phyloP scores from a whole-genome alignment of 1,140 invertebrate genomes.

The Drosophila persimilis region DNA sequence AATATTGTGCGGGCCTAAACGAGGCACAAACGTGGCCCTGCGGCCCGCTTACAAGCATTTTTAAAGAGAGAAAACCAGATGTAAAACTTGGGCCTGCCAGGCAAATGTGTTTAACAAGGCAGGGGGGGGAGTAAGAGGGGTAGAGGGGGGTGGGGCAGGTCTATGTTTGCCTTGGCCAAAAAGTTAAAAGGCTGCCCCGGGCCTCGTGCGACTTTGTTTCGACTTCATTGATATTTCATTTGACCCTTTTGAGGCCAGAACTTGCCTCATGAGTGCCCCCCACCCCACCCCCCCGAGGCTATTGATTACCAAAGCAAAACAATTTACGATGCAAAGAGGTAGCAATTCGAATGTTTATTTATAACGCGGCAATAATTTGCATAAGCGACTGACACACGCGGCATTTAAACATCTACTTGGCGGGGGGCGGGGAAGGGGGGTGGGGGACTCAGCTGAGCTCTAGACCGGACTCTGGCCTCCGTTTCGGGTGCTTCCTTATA shows the following conservation, averaged over 20 bases:
- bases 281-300: no score
- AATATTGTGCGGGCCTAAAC: slow-evolving; percentile 57
- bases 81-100: slow-evolving; percentile 53
- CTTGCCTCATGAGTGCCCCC: slow-evolving; percentile 32
- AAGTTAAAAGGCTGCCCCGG: slow-evolving; percentile 51
- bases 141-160: background rate
- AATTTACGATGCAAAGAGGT: slow-evolving; percentile 26
- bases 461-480: no score
- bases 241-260: slow-evolving; percentile 31
- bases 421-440: background rate
- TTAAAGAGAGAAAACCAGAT: slow-evolving; percentile 43
- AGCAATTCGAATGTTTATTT: slow-evolving; percentile 65
- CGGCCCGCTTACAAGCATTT: slow-evolving; percentile 54
- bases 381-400: slow-evolving; percentile 23
- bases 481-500: slow-evolving; percentile 34
- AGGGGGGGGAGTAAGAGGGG: no score
- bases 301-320: slow-evolving; percentile 46
- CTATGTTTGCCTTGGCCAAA: slow-evolving; percentile 34
- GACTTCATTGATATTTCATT: slow-evolving; percentile 33
- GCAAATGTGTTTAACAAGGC: slow-evolving; percentile 56
- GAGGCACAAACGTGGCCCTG: slow-evolving; percentile 55
- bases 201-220: slow-evolving; percentile 18
- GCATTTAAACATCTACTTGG: slow-evolving; percentile 33
- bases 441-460: slow-evolving; percentile 33
- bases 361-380: slow-evolving; percentile 48